phyloP scores from a whole-genome alignment of 2,888 invertebrate species.

The Volucella bombylans region DNA sequence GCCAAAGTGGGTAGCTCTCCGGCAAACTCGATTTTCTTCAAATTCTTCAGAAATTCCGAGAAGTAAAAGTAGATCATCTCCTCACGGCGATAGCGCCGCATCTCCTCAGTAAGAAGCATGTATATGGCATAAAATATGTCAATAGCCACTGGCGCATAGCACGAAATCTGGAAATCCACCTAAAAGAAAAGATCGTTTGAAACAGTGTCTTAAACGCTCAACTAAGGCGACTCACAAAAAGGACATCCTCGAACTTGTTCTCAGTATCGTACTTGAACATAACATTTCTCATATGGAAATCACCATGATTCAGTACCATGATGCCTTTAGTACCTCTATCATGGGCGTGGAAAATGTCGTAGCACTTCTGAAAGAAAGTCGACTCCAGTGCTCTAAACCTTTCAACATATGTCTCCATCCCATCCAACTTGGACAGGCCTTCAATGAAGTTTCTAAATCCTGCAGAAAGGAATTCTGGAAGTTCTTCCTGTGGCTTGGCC shows the following conservation, averaged over 20 bases:
- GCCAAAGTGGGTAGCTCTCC: slow-evolving; percentile 42
- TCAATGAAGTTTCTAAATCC: slow-evolving; percentile 22
- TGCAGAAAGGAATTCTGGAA: neutral
- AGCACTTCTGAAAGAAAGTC: slow-evolving; percentile 17
- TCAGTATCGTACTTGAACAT: slow-evolving; percentile 42
- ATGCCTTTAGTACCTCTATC: slow-evolving; percentile 10
- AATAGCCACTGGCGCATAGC: slow-evolving; percentile 45
- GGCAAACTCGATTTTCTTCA: slow-evolving; percentile 19
- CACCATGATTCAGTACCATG: slow-evolving; percentile 59
- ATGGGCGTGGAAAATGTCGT: slow-evolving; percentile 41
- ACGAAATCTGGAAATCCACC: slow-evolving; percentile 54
- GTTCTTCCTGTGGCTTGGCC: slow-evolving; percentile 20
- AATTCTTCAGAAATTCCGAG: slow-evolving; percentile 46
- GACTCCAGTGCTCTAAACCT: slow-evolving; percentile 14
- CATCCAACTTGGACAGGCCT: slow-evolving; percentile 19
- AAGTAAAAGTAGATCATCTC: slow-evolving; percentile 52
- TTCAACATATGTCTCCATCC: slow-evolving; percentile 17
- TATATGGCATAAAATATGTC: slow-evolving; percentile 34
- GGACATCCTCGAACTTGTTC: slow-evolving; percentile 34
- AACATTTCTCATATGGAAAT: slow-evolving; percentile 46
- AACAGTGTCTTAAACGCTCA: neutral
- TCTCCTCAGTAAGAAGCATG: slow-evolving; percentile 31
- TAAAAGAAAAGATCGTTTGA: neutral
- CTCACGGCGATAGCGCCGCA: slow-evolving; percentile 47
- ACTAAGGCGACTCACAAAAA: slow-evolving; percentile 28